These are phyloP conservation scores for Eretmochelys imbricata DNA, from an alignment of 2,113 vertebrate genomes.

Conservation along the genomic window DNA sequence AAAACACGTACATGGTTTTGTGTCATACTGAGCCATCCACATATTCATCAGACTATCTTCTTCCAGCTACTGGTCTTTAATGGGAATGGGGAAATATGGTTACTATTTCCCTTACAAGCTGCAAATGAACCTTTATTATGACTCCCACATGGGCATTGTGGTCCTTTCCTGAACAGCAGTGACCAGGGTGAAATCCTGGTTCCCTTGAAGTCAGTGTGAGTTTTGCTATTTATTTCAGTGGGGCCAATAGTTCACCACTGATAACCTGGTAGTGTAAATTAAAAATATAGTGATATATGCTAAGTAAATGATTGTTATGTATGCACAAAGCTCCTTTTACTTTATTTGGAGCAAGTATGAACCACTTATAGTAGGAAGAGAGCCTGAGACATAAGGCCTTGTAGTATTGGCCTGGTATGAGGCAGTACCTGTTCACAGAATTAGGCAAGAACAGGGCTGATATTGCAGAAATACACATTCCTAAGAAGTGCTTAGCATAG, in stretches of 20 bases:
- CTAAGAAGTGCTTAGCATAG: too few species aligned
- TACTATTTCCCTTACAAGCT: not conserved
- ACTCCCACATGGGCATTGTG: not conserved
- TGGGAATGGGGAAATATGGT: not conserved
- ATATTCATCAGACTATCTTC: not conserved
- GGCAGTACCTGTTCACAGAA: too few species aligned
- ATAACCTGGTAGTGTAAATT: not conserved
- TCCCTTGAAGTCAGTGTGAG: fast-evolving
- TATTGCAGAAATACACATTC: too few species aligned
- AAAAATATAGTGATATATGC: not conserved
- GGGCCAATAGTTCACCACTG: not conserved
- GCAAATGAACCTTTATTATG: not conserved
- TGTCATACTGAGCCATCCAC: not conserved
- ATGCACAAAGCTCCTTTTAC: not conserved
- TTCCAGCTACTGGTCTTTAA: not conserved
- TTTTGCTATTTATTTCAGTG: not conserved
- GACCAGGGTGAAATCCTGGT: not conserved
- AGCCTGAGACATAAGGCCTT: too few species aligned
- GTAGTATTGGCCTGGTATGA: too few species aligned
- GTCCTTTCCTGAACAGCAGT: not conserved
- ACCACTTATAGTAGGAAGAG: not conserved
- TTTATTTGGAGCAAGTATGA: not conserved
- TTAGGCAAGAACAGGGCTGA: too few species aligned
- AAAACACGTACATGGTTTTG: not conserved
- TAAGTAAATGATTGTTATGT: not conserved